Conservation (phyloP, 2,113 vertebrate species). For the Pica pica region DNA sequence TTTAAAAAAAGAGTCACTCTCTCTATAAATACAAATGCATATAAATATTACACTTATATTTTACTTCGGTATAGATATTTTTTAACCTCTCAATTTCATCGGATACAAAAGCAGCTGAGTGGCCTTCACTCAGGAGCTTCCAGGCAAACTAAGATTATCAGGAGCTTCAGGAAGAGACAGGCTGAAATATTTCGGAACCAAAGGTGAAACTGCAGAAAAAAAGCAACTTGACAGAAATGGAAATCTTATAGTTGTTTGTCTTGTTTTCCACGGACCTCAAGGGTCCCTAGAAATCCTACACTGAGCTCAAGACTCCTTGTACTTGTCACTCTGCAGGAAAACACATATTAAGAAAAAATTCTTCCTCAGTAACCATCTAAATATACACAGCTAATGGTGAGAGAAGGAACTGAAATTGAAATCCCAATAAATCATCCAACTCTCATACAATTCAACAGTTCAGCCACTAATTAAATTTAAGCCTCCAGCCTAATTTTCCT, state of each 20-base stretch:
- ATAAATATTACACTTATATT: neutral
- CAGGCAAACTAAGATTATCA: neutral
- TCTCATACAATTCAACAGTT: neutral
- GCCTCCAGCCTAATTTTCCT: neutral
- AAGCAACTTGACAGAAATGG: neutral
- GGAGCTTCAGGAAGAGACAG: neutral
- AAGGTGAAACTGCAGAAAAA: neutral
- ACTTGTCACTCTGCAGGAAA: neutral
- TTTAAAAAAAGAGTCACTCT: neutral
- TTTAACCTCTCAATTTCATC: neutral
- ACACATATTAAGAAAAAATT: neutral
- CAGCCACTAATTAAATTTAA: neutral
- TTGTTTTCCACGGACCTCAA: neutral
- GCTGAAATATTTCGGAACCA: neutral
- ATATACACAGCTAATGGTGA: accelerated
- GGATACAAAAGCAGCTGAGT: neutral
- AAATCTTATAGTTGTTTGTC: neutral
- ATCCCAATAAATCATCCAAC: neutral
- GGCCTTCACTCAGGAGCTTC: neutral
- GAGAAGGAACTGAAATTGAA: neutral
- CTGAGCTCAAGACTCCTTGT: neutral
- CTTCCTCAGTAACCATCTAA: neutral
- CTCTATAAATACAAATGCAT: neutral
- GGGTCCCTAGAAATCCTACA: neutral
- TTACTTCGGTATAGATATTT: neutral